A percentile compares a stretch with the other conserved stretches of the same genome.
phyloP scores from a whole-genome alignment of 2,113 vertebrate genomes.

The Tretioscincus oriximinensis region DNA sequence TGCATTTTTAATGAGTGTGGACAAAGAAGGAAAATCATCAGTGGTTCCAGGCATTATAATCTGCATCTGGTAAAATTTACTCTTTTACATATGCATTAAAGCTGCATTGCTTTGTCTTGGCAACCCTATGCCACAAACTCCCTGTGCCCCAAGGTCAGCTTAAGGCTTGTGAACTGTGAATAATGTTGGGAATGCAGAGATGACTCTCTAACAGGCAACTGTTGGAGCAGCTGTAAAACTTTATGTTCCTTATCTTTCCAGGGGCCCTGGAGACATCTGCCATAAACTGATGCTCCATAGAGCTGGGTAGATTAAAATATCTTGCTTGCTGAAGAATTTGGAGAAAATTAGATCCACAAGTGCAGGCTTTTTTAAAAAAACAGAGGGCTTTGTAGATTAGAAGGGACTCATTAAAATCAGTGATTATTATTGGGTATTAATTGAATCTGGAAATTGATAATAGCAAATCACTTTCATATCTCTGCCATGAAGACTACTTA shows the following conservation, averaged over 20 bases:
- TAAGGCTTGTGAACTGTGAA: background rate
- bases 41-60: no score
- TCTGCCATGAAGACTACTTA: background rate
- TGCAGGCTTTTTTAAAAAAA: background rate
- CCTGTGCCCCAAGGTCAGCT: background rate
- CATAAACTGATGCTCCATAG: background rate
- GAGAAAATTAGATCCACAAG: background rate
- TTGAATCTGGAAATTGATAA: no score
- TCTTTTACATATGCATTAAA: no score
- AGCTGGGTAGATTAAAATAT: background rate
- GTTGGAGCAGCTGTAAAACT: background rate
- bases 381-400: background rate
- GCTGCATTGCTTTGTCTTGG: no score
- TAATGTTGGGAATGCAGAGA: conserved; percentile 12
- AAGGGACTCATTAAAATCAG: no score
- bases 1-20: no score
- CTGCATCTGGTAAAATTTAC: no score
- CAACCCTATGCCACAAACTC: background rate
- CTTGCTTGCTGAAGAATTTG: background rate
- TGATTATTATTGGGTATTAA: no score
- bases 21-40: no score
- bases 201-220: background rate
- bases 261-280: background rate
- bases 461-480: no score
- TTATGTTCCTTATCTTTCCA: background rate